These are phyloP conservation scores for Procavia capensis DNA, from an alignment of 2,113 vertebrate species.

Conservation along the genomic window DNA sequence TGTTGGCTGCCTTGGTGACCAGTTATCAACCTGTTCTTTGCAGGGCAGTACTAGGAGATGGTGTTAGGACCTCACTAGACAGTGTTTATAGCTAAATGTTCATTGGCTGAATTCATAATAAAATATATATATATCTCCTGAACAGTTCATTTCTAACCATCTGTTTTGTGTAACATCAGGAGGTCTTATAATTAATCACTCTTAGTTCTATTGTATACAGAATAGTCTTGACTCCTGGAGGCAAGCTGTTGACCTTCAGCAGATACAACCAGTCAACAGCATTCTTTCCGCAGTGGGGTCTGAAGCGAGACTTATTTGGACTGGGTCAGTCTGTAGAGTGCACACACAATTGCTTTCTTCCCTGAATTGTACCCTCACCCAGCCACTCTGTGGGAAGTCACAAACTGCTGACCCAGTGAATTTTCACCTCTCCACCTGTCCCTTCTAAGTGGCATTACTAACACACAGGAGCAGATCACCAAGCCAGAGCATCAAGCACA, in stretches of 20 bases:
- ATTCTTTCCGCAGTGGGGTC: neutral
- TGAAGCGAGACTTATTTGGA: neutral
- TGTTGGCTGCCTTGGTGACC: neutral
- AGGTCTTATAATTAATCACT: neutral
- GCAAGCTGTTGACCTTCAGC: neutral
- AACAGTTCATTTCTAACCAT: conserved; percentile 13
- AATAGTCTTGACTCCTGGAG: neutral
- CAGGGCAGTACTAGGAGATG: neutral
- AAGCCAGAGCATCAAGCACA: neutral
- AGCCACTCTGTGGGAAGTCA: neutral
- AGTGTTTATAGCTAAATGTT: conserved; percentile 12
- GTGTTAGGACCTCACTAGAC: no score
- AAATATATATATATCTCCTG: conserved; percentile 25
- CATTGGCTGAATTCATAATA: conserved; percentile 1
- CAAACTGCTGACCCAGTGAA: neutral
- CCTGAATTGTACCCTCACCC: neutral
- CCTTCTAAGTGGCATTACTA: neutral
- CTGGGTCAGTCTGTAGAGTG: neutral
- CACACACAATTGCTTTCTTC: neutral
- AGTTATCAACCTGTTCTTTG: neutral
- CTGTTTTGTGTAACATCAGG: neutral
- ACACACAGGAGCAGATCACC: neutral
- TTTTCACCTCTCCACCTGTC: neutral
- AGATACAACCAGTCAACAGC: neutral
- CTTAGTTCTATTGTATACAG: neutral